Percentiles rank a stretch among this genome's conserved stretches.
Conservation (phyloP, 1,140 invertebrate genomes). For the Drosophila virilis region DNA sequence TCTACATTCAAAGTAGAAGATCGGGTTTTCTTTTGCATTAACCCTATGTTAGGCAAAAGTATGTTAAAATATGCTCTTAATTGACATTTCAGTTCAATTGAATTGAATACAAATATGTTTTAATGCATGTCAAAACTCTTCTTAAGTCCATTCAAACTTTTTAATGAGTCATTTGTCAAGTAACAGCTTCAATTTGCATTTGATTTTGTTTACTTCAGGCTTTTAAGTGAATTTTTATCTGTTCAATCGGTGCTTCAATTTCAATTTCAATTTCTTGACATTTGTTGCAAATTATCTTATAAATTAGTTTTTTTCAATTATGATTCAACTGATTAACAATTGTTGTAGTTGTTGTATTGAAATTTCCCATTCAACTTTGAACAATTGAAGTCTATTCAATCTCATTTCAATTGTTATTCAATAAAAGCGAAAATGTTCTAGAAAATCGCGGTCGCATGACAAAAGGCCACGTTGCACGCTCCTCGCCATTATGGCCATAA, state of each 20-base stretch:
- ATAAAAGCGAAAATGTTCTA: constrained; percentile 6
- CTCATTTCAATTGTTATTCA: constrained; percentile 9
- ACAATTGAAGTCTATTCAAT: constrained; percentile 6
- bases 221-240: no score
- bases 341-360: not conserved
- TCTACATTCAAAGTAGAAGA: not conserved
- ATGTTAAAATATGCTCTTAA: no score
- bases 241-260: not conserved
- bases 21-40: no score
- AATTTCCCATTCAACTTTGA: not conserved
- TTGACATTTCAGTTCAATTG: no score
- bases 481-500: constrained; percentile 47
- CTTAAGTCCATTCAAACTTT: no score
- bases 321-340: not conserved
- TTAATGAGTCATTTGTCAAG: no score
- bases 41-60: no score
- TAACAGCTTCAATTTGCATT: no score
- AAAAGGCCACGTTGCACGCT: constrained; percentile 60
- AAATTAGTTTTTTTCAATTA: not conserved
- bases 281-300: not conserved
- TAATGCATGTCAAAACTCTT: no score
- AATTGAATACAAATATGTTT: no score
- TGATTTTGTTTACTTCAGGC: no score
- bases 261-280: not conserved
- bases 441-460: constrained; percentile 43